phyloP scores from a whole-genome alignment of 1,140 invertebrate species.

The Drosophila athabasca region DNA sequence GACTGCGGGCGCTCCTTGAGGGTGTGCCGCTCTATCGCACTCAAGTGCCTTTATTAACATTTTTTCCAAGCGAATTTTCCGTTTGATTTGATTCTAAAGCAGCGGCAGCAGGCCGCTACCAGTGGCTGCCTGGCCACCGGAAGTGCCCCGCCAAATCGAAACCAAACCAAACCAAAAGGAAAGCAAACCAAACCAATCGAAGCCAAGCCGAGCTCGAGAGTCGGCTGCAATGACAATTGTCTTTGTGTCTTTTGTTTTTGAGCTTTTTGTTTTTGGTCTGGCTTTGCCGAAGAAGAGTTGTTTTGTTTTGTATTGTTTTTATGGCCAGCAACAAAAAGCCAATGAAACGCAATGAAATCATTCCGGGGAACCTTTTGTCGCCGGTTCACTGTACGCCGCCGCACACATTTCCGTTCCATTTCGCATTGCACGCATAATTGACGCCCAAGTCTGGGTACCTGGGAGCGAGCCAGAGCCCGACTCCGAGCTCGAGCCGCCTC shows the following conservation, averaged over 20 bases:
- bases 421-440: constrained; percentile 81
- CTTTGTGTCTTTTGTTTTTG: constrained; percentile 36
- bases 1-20: constrained; percentile 70
- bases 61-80: constrained; percentile 63
- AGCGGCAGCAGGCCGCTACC: background rate
- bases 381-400: constrained; percentile 63
- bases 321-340: constrained; percentile 12
- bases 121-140: constrained; percentile 49
- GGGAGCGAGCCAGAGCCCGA: too few relatives aligned
- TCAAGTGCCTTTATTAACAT: constrained; percentile 53
- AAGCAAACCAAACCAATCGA: constrained; percentile 48
- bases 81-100: constrained; percentile 74
- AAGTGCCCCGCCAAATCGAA: constrained; percentile 50
- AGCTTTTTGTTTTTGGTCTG: constrained; percentile 33
- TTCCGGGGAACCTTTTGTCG: constrained; percentile 63
- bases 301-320: constrained; percentile 34
- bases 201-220: constrained; percentile 36
- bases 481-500: background rate
- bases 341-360: constrained; percentile 40
- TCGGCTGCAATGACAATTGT: constrained; percentile 34
- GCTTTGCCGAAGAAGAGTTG: constrained; percentile 54
- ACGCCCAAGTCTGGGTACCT: constrained; percentile 40
- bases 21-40: constrained; percentile 28
- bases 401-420: constrained; percentile 77
- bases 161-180: constrained; percentile 55